A percentile compares a stretch with the other conserved stretches of the same genome.
Evolutionary conservation across 2,888 invertebrate genomes (phyloP).

Genomic region (Noctua pronuba): DNA sequence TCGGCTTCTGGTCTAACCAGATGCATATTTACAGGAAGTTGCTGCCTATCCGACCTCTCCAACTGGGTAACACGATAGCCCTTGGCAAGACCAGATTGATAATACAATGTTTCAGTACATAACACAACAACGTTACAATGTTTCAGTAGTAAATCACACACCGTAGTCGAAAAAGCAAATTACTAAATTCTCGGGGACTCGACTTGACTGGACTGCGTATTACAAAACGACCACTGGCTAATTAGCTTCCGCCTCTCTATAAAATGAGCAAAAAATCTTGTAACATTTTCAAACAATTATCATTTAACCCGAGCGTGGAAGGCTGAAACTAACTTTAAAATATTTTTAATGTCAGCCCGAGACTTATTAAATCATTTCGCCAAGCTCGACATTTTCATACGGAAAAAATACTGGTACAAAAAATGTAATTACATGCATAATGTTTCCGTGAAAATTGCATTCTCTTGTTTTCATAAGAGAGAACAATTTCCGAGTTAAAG

Average conservation of each 20-base stretch:
- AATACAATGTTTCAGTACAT: too few relatives aligned
- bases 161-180: not conserved
- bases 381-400: conserved; percentile 56
- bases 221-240: conserved; percentile 29
- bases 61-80: not conserved
- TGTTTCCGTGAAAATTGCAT: conserved; percentile 78
- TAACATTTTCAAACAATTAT: conserved; percentile 61
- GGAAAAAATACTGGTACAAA: conserved; percentile 26
- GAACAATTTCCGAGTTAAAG: conserved; percentile 76
- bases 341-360: conserved; percentile 60
- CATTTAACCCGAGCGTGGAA: conserved; percentile 45
- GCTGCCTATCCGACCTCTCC: too few relatives aligned
- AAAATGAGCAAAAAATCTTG: conserved; percentile 43
- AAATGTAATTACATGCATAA: conserved; percentile 69
- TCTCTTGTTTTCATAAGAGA: conserved; percentile 78
- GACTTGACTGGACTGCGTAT: conserved; percentile 12
- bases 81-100: not conserved
- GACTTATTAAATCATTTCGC: conserved; percentile 66
- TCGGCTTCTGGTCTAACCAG: too few relatives aligned
- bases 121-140: too few relatives aligned
- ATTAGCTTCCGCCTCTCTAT: conserved; percentile 46
- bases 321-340: conserved; percentile 56
- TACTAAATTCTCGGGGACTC: not conserved
- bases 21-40: not conserved
- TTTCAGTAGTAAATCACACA: too few relatives aligned